Percentiles rank a stretch among this genome's conserved stretches.
Conservation (phyloP, 2,113 vertebrate species). For the Poeciliopsis retropinna region DNA sequence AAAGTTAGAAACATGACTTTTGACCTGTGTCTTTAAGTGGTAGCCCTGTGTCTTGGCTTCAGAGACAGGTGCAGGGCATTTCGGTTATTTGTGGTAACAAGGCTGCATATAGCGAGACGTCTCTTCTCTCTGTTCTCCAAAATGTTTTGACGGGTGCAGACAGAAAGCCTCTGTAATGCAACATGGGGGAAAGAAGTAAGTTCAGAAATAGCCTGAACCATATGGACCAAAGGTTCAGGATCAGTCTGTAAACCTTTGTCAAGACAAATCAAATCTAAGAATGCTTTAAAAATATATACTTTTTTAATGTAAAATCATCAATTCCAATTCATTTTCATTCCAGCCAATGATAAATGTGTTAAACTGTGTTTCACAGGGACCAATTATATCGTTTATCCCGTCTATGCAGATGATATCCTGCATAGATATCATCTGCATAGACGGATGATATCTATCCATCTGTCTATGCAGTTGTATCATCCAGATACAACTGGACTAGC, state of each 20-base stretch:
- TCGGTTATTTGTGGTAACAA: background rate
- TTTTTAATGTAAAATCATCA: no score
- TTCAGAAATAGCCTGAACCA: background rate
- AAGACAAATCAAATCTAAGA: background rate
- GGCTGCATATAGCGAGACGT: background rate
- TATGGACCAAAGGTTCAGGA: background rate
- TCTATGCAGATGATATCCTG: no score
- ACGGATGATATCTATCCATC: no score
- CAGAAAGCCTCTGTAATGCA: background rate
- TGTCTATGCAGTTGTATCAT: no score
- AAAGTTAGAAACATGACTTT: background rate
- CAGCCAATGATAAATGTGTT: no score
- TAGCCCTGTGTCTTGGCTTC: no score
- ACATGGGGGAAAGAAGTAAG: background rate
- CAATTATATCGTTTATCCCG: no score
- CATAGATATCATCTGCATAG: no score
- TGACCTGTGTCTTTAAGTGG: background rate
- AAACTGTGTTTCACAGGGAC: no score
- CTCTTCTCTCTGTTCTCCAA: background rate
- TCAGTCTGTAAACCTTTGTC: background rate
- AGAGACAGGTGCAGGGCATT: background rate
- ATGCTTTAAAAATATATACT: background rate
- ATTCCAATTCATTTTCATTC: no score
- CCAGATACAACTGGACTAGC: no score
- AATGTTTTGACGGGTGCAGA: background rate